These are phyloP conservation scores for Steinernema carpocapsae DNA, from an alignment of 2,888 invertebrate genomes.

Conservation along the genomic window DNA sequence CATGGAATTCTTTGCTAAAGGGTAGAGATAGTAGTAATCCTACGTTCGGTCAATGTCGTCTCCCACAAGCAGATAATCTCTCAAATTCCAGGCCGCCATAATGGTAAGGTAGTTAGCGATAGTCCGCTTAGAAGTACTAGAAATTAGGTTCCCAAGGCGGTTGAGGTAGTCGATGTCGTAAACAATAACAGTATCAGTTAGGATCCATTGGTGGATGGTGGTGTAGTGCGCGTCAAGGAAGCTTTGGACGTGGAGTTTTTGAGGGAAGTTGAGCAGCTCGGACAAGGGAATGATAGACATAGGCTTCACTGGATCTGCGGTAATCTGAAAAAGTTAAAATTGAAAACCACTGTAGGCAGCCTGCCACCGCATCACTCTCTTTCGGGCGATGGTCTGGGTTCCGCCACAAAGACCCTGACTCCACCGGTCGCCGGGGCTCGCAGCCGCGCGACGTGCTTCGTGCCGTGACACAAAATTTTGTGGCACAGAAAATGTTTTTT, in stretches of 20 bases:
- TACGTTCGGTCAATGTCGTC: conserved; percentile 25
- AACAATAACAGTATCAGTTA: neutral
- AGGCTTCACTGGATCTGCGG: neutral
- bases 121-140: neutral
- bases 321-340: neutral
- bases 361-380: neutral
- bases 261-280: conserved; percentile 3
- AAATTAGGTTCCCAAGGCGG: neutral
- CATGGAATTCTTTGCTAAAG: neutral
- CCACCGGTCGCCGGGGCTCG: too few species aligned
- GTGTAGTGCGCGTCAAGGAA: conserved; percentile 23
- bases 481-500: too few species aligned
- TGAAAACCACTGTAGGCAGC: neutral
- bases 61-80: conserved; percentile 12
- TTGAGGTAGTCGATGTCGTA: conserved; percentile 11
- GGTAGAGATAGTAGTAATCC: neutral
- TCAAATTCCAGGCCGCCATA: conserved; percentile 19
- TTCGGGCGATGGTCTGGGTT: too few species aligned
- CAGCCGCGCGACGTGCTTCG: too few species aligned
- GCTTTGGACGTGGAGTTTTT: conserved; percentile 9
- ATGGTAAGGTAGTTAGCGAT: conserved; percentile 21
- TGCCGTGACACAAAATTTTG: too few species aligned
- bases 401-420: too few species aligned
- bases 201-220: conserved; percentile 18
- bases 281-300: neutral